Evolutionary conservation across 2,797 vertebrate genomes (phyloP).

Genomic region (Meriones psammophilus): DNA sequence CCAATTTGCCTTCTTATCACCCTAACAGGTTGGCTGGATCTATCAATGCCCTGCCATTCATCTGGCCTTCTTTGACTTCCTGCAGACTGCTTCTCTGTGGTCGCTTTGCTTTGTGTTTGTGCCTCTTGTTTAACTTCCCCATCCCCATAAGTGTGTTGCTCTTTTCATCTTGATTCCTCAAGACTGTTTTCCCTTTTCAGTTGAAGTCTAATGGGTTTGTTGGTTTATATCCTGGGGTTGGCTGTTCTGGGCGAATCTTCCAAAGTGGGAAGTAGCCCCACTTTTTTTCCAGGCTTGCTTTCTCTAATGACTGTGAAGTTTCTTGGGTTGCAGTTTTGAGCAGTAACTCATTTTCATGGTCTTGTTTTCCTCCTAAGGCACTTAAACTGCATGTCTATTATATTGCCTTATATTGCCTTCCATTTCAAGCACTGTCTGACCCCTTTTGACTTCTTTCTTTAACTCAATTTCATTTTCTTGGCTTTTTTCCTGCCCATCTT

Average conservation of each 20-base stretch:
- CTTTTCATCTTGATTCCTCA: neutral
- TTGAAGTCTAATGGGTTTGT: neutral
- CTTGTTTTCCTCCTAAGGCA: neutral
- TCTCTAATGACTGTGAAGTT: neutral
- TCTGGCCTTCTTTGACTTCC: neutral
- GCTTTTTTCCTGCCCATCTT: constrained; percentile 32
- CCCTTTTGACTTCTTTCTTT: neutral
- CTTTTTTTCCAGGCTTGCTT: too few relatives aligned
- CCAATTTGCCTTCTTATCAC: neutral
- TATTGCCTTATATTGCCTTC: neutral
- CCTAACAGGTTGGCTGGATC: neutral
- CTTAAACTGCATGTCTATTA: neutral
- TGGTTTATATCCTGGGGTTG: neutral
- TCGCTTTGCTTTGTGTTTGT: neutral
- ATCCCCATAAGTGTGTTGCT: neutral
- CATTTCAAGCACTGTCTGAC: neutral
- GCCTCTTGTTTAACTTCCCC: neutral
- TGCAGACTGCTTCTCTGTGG: neutral
- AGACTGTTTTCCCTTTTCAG: neutral
- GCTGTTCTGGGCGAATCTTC: neutral
- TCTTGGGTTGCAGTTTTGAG: neutral
- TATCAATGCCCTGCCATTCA: neutral
- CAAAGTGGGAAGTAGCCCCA: neutral
- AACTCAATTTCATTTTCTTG: constrained; percentile 51
- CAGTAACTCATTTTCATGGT: neutral